A percentile compares a stretch with the other conserved stretches of the same genome.
These are phyloP conservation scores for Zelleria hepariella DNA, from an alignment of 2,888 invertebrate species.

Conservation along the genomic window DNA sequence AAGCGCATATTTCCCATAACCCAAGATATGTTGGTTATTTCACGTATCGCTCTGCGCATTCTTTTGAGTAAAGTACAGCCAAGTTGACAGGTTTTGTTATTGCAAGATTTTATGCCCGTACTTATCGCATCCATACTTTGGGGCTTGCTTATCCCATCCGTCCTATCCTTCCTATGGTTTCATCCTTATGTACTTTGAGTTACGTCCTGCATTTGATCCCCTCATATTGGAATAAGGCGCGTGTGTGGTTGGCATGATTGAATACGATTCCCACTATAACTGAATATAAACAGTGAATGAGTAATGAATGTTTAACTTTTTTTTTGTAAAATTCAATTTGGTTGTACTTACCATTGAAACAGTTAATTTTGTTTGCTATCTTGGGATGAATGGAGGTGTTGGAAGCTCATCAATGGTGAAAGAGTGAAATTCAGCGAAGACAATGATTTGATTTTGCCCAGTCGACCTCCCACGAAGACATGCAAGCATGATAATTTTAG, in stretches of 20 bases:
- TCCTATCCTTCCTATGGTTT: slow-evolving; percentile 25
- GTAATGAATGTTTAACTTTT: slow-evolving; percentile 13
- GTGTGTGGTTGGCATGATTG: slow-evolving; percentile 31
- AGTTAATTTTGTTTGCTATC: slow-evolving; percentile 46
- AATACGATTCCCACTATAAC: slow-evolving; percentile 1
- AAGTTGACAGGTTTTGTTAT: slow-evolving; percentile 39
- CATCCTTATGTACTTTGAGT: slow-evolving; percentile 22
- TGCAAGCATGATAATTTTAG: slow-evolving; percentile 51
- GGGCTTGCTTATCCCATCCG: slow-evolving; percentile 38
- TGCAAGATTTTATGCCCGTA: slow-evolving; percentile 12
- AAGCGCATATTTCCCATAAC: neutral
- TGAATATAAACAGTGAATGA: slow-evolving; percentile 14
- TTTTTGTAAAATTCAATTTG: slow-evolving; percentile 42
- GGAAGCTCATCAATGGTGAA: slow-evolving; percentile 35
- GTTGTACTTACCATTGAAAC: slow-evolving; percentile 50
- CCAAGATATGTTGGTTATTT: neutral
- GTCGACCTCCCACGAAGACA: slow-evolving; percentile 28
- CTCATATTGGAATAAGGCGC: slow-evolving; percentile 30
- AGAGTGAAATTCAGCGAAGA: slow-evolving; percentile 69
- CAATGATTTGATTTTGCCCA: slow-evolving; percentile 18
- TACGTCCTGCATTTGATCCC: slow-evolving; percentile 38
- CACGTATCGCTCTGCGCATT: neutral
- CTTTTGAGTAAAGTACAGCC: slow-evolving; percentile 49
- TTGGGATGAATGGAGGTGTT: slow-evolving; percentile 30
- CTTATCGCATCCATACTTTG: slow-evolving; percentile 44